These are phyloP conservation scores for Phanerotoma sp. DNA, from an alignment of 2,888 invertebrate species.

Conservation along the genomic window DNA sequence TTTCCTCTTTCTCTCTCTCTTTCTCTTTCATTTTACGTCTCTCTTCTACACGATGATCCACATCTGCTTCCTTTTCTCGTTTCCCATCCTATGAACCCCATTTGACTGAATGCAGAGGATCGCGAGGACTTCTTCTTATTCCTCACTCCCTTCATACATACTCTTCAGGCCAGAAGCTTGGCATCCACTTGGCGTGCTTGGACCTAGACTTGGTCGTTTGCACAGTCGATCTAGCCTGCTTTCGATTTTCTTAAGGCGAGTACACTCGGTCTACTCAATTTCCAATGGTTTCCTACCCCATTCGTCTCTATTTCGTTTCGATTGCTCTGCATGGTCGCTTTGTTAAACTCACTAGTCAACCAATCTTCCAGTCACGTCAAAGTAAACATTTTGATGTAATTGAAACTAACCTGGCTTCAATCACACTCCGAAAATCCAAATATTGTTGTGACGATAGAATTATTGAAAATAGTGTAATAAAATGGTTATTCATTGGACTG, in stretches of 20 bases:
- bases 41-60: no score
- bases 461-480: no score
- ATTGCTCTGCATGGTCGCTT: background rate
- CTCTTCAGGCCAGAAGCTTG: no score
- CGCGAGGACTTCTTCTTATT: conserved; percentile 1
- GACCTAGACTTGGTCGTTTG: conserved; percentile 5
- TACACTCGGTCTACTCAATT: conserved; percentile 3
- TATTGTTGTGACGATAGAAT: background rate
- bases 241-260: conserved; percentile 21
- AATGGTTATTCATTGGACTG: no score
- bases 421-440: background rate
- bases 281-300: background rate
- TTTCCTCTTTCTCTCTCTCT: no score
- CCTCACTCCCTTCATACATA: background rate
- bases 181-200: conserved; percentile 3
- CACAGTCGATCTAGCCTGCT: conserved; percentile 23
- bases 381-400: conserved; percentile 3
- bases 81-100: conserved; percentile 1
- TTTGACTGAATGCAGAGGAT: conserved; percentile 9
- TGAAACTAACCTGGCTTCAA: background rate
- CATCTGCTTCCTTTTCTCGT: background rate
- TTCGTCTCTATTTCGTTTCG: background rate
- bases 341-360: conserved; percentile 4
- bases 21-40: no score
- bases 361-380: conserved; percentile 1